These are phyloP conservation scores for Reinhardtius hippoglossoides DNA, from an alignment of 2,113 vertebrate species.

Conservation along the genomic window DNA sequence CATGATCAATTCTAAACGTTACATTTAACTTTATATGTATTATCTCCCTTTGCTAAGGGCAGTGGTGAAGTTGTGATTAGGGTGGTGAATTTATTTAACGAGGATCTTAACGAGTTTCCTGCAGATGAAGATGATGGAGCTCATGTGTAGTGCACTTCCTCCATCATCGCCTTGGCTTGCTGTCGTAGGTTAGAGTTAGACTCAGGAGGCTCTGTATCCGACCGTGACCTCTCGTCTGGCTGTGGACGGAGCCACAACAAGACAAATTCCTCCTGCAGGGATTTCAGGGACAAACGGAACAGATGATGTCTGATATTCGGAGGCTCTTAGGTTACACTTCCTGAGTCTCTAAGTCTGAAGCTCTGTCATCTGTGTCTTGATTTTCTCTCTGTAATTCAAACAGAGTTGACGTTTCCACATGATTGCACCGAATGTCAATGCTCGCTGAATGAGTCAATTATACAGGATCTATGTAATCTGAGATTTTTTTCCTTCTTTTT, in stretches of 20 bases:
- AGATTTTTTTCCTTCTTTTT: not conserved
- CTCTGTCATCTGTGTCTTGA: slow-evolving; percentile 8
- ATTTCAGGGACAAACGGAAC: not conserved
- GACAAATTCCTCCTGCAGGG: slow-evolving; percentile 23
- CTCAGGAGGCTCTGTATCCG: not conserved
- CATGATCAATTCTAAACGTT: too few species aligned
- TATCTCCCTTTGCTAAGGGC: too few species aligned
- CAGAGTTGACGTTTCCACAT: slow-evolving; percentile 28
- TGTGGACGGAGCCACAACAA: slow-evolving; percentile 22
- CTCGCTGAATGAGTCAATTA: slow-evolving; percentile 29
- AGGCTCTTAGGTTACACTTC: slow-evolving; percentile 10
- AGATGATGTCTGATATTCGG: slow-evolving; percentile 8
- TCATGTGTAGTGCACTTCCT: too few species aligned
- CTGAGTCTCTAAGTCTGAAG: slow-evolving; percentile 2
- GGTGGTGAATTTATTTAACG: too few species aligned
- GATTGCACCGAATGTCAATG: slow-evolving; percentile 21
- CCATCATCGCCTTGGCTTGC: too few species aligned
- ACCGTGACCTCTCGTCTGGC: not conserved
- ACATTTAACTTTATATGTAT: too few species aligned
- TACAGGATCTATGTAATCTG: slow-evolving; percentile 11
- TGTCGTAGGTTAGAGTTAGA: too few species aligned
- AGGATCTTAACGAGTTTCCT: not conserved
- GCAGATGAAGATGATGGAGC: too few species aligned
- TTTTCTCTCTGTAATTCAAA: slow-evolving; percentile 34
- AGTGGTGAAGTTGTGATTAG: too few species aligned